These are phyloP conservation scores for Chloroceryle inda DNA, from an alignment of 2,797 vertebrate genomes.

Conservation along the genomic window DNA sequence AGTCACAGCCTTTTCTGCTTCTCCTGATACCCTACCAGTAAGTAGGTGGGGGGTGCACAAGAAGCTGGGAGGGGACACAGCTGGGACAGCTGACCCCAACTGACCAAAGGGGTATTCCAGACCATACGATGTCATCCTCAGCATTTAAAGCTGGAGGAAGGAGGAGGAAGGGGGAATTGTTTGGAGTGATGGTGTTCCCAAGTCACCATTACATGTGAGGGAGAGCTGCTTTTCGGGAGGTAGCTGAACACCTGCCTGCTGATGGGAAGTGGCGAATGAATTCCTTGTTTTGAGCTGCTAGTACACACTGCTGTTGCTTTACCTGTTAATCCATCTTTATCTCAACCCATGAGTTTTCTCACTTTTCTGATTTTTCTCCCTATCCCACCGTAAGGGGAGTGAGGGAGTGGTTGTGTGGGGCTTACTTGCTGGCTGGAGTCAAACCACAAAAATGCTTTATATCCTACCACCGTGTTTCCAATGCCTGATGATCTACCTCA, in stretches of 20 bases:
- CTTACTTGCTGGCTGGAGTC: neutral
- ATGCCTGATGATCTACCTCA: neutral
- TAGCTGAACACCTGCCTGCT: neutral
- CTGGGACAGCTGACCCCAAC: neutral
- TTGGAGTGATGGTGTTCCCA: neutral
- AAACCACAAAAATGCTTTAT: neutral
- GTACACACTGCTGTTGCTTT: neutral
- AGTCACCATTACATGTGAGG: neutral
- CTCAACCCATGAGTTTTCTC: neutral
- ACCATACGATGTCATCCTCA: neutral
- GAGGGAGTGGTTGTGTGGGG: neutral
- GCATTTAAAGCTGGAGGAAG: neutral
- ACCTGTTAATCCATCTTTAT: neutral
- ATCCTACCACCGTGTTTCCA: neutral
- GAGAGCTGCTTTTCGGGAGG: neutral
- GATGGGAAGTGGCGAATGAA: too few species aligned
- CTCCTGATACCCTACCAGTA: neutral
- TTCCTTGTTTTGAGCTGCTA: neutral
- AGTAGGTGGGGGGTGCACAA: neutral
- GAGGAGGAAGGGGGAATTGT: neutral
- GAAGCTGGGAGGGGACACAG: neutral
- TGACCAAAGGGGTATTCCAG: neutral
- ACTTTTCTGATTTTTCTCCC: neutral
- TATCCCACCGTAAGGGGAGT: too few species aligned
- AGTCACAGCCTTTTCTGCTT: neutral